A percentile compares a stretch with the other conserved stretches of the same genome.
These are phyloP conservation scores for Drosophila pallidifrons DNA, from an alignment of 1,140 invertebrate genomes.

Conservation along the genomic window DNA sequence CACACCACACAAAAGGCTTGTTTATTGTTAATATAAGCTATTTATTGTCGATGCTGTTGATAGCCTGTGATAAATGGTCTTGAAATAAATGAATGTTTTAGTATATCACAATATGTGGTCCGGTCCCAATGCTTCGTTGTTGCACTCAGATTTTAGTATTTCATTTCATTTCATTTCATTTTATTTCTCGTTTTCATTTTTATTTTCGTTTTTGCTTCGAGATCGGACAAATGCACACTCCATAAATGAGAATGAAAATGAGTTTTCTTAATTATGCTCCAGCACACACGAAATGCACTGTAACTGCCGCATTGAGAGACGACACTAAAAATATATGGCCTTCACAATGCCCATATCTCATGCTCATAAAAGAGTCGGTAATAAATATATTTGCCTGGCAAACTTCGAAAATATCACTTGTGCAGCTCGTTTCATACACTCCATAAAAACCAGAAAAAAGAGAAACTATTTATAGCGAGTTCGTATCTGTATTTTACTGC, in stretches of 20 bases:
- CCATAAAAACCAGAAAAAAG: conserved; percentile 33
- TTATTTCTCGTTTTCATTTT: neutral
- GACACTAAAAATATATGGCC: conserved; percentile 15
- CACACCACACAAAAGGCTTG: no score
- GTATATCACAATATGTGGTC: no score
- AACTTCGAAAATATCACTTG: conserved; percentile 34
- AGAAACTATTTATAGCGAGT: neutral
- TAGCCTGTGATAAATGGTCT: no score
- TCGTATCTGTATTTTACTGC: neutral
- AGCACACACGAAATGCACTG: neutral
- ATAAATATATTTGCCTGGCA: conserved; percentile 23
- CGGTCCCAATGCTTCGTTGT: no score
- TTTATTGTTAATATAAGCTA: no score
- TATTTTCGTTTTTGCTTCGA: neutral
- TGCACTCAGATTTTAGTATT: no score
- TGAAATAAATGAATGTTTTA: no score
- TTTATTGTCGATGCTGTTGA: no score
- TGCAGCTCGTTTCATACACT: conserved; percentile 30
- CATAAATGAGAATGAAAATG: neutral
- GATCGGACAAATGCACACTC: neutral
- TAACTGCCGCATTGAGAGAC: conserved; percentile 6
- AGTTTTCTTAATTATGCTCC: conserved; percentile 5
- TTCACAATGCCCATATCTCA: conserved; percentile 28
- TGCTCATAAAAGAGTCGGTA: conserved; percentile 34
- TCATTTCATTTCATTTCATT: neutral